Evolutionary conservation across 2,113 vertebrate species (phyloP), one percentile per base, ranked within the genome.

Genomic region (Gavia stellata): DNA sequence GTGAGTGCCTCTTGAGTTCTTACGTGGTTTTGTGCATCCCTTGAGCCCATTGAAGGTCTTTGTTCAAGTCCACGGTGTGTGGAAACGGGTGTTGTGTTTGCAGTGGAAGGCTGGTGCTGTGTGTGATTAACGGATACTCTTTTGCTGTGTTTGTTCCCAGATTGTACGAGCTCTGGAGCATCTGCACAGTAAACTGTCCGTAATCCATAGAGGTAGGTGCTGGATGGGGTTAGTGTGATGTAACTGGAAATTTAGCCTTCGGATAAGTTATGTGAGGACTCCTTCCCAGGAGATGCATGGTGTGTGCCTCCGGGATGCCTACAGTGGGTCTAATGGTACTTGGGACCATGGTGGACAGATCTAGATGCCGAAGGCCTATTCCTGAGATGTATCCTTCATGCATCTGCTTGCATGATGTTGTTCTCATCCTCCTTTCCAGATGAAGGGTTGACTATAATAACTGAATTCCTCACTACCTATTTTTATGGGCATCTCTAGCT

Each of bases 161-260:
- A 97, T 98, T 40, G 98, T 98, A 66, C 97, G 98, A 90, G 98
- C 98, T 12, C 95, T 98, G 96, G 98, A 98, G 81, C 98, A 98
- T 61, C 97, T 98, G 89, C 98, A 98, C 88, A 98, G 98, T 94
- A 98, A 98, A 96, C 97, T 98, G 29, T 98, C 98, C 0, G 98
- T 98, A 65, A 98, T 98, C 88, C 98, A 98, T 56, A 97, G 98
- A 98, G 98, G 98, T 98, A 67, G 61, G 68, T 92, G 24, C 71
- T 77, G 90, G 40, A 10, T 86, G 83, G 67, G 55, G 8, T 68
- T 70, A 29, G 16, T 5, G 7, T 34, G 78, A 14, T 72, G 61
- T 81, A 63, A 19, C 58, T 78, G 68, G 50, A 81, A 72, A 58
- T 50, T 5, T 49, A 59, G 12, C 71, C 45, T 77, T 81, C 33